These are phyloP conservation scores for Trematocara variabile DNA, from an alignment of 2,113 vertebrate species.

Conservation along the genomic window DNA sequence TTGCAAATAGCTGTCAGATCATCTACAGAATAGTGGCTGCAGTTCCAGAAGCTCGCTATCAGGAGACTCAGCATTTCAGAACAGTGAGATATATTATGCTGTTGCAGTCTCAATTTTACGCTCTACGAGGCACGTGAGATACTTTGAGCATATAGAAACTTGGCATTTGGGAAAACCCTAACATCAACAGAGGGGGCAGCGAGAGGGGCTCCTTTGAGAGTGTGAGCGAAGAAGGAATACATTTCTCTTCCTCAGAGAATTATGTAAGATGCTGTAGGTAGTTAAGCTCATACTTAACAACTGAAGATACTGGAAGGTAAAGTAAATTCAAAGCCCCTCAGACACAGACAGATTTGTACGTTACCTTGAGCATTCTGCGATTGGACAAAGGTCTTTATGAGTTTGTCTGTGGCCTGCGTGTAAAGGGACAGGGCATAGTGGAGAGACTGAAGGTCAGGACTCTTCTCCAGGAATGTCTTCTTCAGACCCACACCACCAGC, in stretches of 20 bases:
- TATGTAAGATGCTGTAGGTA: background rate
- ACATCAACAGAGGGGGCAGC: background rate
- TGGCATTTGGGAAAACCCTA: constrained; percentile 4
- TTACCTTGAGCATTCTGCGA: constrained; percentile 92
- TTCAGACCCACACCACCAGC: constrained; percentile 95
- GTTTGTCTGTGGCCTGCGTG: constrained; percentile 96
- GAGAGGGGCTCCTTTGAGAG: background rate
- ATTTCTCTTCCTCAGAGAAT: background rate
- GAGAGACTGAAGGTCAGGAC: constrained; percentile 90
- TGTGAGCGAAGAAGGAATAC: background rate
- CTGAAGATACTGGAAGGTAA: background rate
- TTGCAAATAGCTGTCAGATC: constrained; percentile 38
- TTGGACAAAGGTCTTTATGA: constrained; percentile 96
- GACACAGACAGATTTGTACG: background rate
- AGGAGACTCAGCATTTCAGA: constrained; percentile 25
- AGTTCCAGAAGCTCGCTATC: background rate
- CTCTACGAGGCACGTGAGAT: background rate
- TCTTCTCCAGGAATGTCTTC: constrained; percentile 98
- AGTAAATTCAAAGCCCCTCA: background rate
- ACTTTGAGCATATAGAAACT: background rate
- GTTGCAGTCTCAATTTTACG: background rate
- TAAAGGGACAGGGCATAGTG: constrained; percentile 96
- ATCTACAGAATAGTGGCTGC: constrained; percentile 16
- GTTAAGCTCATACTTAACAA: background rate
- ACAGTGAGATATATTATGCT: background rate